Conservation (phyloP, 2,888 invertebrate genomes). For the Lepidonotus clava region DNA sequence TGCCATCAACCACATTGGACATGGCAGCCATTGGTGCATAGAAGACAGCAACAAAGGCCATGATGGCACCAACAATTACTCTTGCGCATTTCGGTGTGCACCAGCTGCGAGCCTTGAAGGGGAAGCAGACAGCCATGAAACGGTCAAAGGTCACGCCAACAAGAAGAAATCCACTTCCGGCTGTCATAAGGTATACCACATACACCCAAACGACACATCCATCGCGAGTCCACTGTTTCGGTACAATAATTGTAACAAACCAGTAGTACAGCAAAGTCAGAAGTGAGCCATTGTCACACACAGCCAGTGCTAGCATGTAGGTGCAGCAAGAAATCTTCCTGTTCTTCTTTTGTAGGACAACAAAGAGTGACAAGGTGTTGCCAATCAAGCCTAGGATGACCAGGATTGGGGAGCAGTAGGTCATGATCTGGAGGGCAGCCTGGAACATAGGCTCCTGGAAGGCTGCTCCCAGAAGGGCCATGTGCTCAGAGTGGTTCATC, state of each 20-base stretch:
- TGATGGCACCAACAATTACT: neutral
- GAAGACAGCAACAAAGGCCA: neutral
- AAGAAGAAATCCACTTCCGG: conserved; percentile 17
- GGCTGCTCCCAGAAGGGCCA: neutral
- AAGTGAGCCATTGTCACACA: conserved; percentile 1
- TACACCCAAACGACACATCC: conserved; percentile 1
- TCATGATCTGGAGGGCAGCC: conserved; percentile 3
- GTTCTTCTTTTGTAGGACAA: neutral
- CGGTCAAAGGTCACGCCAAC: conserved; percentile 12
- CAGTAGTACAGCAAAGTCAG: neutral
- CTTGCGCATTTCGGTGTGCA: neutral
- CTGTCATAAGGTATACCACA: neutral
- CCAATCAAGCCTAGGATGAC: neutral
- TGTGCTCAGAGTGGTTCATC: too few relatives aligned
- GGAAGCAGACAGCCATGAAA: conserved; percentile 22
- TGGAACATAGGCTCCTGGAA: neutral
- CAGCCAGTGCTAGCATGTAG: conserved; percentile 1
- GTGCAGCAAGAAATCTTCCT: neutral
- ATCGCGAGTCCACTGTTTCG: neutral
- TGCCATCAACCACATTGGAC: conserved; percentile 33
- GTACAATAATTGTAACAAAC: neutral
- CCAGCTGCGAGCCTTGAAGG: neutral
- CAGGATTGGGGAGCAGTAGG: neutral
- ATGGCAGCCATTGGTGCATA: conserved; percentile 21
- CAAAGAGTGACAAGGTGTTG: neutral